A percentile compares a stretch with the other conserved stretches of the same genome.
Evolutionary conservation across 2,888 invertebrate genomes (phyloP).

Genomic region (Oxyteleia sp.): DNA sequence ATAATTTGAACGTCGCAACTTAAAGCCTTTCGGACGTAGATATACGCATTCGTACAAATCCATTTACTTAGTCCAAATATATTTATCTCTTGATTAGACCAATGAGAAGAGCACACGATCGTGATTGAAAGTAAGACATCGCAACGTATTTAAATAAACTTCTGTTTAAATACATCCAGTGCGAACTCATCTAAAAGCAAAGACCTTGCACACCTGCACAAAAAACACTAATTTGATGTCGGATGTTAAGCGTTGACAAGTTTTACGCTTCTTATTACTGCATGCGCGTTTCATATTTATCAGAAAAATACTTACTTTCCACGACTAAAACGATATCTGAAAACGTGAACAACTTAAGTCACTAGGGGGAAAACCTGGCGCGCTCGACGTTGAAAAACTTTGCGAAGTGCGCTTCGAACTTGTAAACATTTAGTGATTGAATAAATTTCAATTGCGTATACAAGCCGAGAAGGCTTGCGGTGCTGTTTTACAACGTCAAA

Average conservation of each 20-base stretch:
- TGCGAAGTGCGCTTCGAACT: conserved; percentile 71
- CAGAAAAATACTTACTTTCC: conserved; percentile 66
- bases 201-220: not conserved
- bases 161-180: not conserved
- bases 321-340: conserved; percentile 67
- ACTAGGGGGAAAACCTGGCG: conserved; percentile 48
- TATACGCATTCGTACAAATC: not conserved
- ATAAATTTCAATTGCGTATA: conserved; percentile 75
- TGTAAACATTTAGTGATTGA: conserved; percentile 75
- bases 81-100: conserved; percentile 3
- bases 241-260: conserved; percentile 42
- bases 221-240: conserved; percentile 8
- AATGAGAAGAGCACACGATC: not conserved
- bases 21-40: not conserved
- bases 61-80: not conserved
- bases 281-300: conserved; percentile 50
- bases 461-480: conserved; percentile 71
- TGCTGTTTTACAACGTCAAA: conserved; percentile 70
- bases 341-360: conserved; percentile 68
- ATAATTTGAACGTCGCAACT: not conserved
- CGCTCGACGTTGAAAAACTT: conserved; percentile 73
- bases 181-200: not conserved
- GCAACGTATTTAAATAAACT: not conserved
- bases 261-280: conserved; percentile 48
- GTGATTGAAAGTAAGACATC: not conserved